These are phyloP conservation scores for Ammodytes marinus DNA, from an alignment of 2,113 vertebrate genomes.

Conservation along the genomic window DNA sequence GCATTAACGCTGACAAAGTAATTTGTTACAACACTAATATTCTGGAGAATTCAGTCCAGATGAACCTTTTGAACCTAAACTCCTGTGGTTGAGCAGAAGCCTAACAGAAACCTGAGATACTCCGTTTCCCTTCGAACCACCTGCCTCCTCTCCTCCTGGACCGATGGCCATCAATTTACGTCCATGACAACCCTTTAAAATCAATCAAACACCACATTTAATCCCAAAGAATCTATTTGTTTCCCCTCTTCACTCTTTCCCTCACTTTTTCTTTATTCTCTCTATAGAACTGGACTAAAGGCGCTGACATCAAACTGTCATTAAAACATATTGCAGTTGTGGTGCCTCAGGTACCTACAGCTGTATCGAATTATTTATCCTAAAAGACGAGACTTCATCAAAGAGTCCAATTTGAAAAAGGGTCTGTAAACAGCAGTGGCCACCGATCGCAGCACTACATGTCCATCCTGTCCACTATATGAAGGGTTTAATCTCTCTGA, in stretches of 20 bases:
- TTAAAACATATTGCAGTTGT: conserved; percentile 15
- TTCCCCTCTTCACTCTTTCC: background rate
- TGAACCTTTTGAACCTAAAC: conserved; percentile 33
- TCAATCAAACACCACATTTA: conserved; percentile 47
- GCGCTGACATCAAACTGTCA: conserved; percentile 31
- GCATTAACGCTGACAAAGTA: conserved; percentile 60
- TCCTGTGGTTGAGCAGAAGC: conserved; percentile 48
- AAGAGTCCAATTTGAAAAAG: background rate
- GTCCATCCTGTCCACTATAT: conserved; percentile 43
- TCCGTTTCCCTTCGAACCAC: conserved; percentile 13
- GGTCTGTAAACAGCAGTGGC: conserved; percentile 21
- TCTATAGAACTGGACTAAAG: conserved; percentile 46
- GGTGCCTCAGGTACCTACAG: conserved; percentile 21
- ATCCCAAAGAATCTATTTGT: conserved; percentile 66
- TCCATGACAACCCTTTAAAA: conserved; percentile 62
- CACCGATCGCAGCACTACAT: conserved; percentile 16
- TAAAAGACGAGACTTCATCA: conserved; percentile 20
- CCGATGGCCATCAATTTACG: conserved; percentile 41
- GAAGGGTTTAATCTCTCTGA: conserved; percentile 57
- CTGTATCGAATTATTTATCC: conserved; percentile 61
- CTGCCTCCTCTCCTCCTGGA: conserved; percentile 54
- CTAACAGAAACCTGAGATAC: conserved; percentile 6
- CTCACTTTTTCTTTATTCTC: background rate
- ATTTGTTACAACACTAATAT: conserved; percentile 64
- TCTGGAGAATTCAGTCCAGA: conserved; percentile 54